Evolutionary conservation across 2,888 invertebrate genomes (phyloP), one percentile per base, ranked within the genome.

Genomic region (Nephrotoma guestfalica): DNA sequence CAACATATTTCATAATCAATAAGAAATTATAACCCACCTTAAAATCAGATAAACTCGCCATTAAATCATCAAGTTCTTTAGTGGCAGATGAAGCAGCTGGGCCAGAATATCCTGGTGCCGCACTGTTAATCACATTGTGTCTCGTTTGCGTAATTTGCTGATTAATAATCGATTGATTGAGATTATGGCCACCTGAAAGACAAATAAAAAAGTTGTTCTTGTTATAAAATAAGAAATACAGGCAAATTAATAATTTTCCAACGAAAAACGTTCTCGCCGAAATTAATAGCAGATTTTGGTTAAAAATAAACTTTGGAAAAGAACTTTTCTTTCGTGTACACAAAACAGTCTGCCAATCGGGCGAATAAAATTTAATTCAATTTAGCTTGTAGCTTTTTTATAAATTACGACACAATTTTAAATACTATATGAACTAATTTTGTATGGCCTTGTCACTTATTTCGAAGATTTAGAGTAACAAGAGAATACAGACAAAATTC

Each of bases 21-120:
- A 47, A 47, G 2, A 41, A 85, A 9, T 86, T 57, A 86, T 83
- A 42, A 88, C 92, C 91, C 92, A 97, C 98, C 96, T 98, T 98
- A 90, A 98, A 97, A 91, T 98, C 98, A 0, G 98, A 98, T 11
- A 99, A 93, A 6, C 98, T 97, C 1, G 97, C 97, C 98, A 99
- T 98, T 88, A 99, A 93, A 90, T 98, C 98, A 90, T 99, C 98
- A 87, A 99, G 93, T 91, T 99, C 98, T 91, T 96, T 95, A 40
- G 98, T 98, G 47, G 98, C 98, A 87, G 96, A 96, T 86, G 98
- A 98, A 40, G 97, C 92, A 9, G 86, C 30, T 6, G 87, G 87
- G 87, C 83, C 30, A 87, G 83, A 86, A 86, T 71, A 83, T 87
- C 90, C 88, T 47, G 47, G 47, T 6, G 86, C 18, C 6, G 47